Percentiles rank a stretch among this genome's conserved stretches.
phyloP scores from a whole-genome alignment of 2,113 vertebrate genomes.

The Pristiophorus japonicus region DNA sequence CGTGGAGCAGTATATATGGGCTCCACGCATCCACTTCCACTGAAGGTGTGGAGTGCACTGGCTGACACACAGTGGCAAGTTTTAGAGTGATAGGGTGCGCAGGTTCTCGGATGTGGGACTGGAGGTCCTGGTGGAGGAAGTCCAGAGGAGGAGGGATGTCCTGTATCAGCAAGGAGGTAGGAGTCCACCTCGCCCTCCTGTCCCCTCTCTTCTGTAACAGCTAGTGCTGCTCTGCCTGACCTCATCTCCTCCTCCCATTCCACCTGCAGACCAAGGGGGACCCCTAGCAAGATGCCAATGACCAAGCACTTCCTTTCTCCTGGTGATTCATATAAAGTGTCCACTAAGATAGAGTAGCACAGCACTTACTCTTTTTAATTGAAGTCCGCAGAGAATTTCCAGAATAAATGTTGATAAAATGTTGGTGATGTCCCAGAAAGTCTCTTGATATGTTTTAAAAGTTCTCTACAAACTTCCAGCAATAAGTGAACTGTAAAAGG shows the following conservation, averaged over 20 bases:
- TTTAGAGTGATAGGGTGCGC: background rate
- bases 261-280: background rate
- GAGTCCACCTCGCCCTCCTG: background rate
- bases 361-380: background rate
- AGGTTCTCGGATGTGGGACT: background rate
- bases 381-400: background rate
- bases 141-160: background rate
- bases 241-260: background rate
- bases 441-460: background rate
- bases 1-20: background rate
- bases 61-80: background rate
- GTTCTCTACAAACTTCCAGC: background rate
- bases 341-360: background rate
- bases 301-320: background rate
- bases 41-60: background rate
- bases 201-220: background rate
- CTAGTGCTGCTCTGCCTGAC: background rate
- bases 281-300: background rate
- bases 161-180: background rate
- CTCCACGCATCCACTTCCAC: background rate
- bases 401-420: background rate
- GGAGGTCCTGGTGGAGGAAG: background rate
- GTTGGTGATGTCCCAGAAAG: background rate
- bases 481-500: background rate
- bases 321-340: background rate